Evolutionary conservation across 2,888 invertebrate genomes (phyloP), one percentile per base, ranked within the genome.

Genomic region (Miltochrista miniata): DNA sequence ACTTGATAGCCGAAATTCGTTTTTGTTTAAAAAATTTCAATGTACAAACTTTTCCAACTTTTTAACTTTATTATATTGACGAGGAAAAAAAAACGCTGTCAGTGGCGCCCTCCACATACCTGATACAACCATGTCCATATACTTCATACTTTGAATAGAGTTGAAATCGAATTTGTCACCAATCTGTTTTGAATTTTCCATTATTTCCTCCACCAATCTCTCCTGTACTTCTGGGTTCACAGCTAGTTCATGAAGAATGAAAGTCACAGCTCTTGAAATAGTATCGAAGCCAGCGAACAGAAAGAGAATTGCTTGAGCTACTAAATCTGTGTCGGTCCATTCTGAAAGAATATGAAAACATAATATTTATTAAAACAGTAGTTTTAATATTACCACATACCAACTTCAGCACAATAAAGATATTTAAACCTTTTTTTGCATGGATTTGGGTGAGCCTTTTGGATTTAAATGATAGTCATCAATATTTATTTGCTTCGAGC

Each of bases 51-150:
- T 7, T 31, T 31, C 2, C 31, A 10, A 31, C 11, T 7, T 31
- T 31, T 3, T 31, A 24, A 24, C 5, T 24, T 24, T 24, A 24
- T 4, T 24, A 24, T 4, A 24, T 4, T 24, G 5, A 2, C 8
- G 31, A 24, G 5, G 18, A 31, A 31, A n/a, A n/a, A n/a, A n/a
- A n/a, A n/a, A n/a, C n/a, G n/a, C n/a, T n/a, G n/a, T n/a, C n/a
- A n/a, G n/a, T n/a, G n/a, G n/a, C n/a, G n/a, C n/a, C n/a, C n/a
- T n/a, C n/a, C n/a, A 31, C 14, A 34, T 59, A 85, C 85, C 84
- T 55, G 83, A 81, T 1, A 92, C 68, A 0, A 93, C 89, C 82
- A 92, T 93, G 45, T 93, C 93, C 70, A 94, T 61, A 44, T 81
- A 82, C 1, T 49, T 56, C 75, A 82, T 69, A 3, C 61, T 64